Percentiles rank a stretch among this genome's conserved stretches.
These are phyloP conservation scores for Leucophora obtusa DNA, from an alignment of 2,888 invertebrate species.

Conservation along the genomic window DNA sequence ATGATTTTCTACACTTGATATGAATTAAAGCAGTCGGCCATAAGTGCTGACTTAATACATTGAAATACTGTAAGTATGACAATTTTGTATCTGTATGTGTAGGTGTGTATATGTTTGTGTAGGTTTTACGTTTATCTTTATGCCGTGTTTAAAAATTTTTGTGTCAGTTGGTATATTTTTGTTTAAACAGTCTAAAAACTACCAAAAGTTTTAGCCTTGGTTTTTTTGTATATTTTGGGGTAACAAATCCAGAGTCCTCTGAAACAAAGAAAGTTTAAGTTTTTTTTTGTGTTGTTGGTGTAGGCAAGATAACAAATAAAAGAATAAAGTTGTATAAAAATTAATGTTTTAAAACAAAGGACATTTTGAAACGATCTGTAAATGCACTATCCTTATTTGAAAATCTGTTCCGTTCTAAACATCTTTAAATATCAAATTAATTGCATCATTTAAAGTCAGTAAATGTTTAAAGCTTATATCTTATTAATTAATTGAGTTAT, in stretches of 20 bases:
- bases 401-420: too few relatives aligned
- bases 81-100: conserved; percentile 13
- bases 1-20: too few relatives aligned
- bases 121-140: conserved; percentile 45
- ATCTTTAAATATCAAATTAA: too few relatives aligned
- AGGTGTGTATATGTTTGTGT: conserved; percentile 5
- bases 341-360: not conserved
- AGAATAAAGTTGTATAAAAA: conserved; percentile 15
- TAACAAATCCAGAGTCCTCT: conserved; percentile 23
- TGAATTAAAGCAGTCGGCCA: too few relatives aligned
- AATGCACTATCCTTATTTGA: not conserved
- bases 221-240: conserved; percentile 14
- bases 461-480: too few relatives aligned
- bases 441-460: too few relatives aligned
- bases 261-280: conserved; percentile 44
- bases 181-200: conserved; percentile 35
- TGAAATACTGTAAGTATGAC: not conserved
- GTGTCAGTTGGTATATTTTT: conserved; percentile 30
- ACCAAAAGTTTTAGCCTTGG: conserved; percentile 42
- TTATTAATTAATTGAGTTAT: too few relatives aligned
- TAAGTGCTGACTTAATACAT: not conserved
- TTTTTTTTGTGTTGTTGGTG: conserved; percentile 6
- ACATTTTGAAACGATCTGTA: not conserved
- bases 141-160: conserved; percentile 39
- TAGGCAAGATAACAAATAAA: conserved; percentile 9